Conservation (phyloP, 1,140 invertebrate genomes). For the Drosophila bocqueti region DNA sequence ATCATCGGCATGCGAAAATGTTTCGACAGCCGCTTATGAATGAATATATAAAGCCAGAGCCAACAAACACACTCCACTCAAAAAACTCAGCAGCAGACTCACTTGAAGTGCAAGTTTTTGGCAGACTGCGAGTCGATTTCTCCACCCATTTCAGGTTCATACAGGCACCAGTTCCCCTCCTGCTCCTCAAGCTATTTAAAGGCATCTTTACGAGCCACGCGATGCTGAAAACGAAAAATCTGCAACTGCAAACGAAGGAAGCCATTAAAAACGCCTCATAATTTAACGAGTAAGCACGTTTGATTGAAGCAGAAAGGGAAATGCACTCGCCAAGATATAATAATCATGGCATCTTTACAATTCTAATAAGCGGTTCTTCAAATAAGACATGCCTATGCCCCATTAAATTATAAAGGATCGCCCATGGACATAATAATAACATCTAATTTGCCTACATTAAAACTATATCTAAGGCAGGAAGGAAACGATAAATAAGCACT, state of each 20-base stretch:
- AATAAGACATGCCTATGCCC: background rate
- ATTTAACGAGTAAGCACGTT: slow-evolving; percentile 35
- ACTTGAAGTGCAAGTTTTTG: slow-evolving; percentile 75
- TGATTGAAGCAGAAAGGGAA: slow-evolving; percentile 38
- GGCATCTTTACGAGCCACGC: slow-evolving; percentile 52
- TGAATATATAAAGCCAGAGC: slow-evolving; percentile 56
- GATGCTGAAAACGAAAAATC: slow-evolving; percentile 47
- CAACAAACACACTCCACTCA: slow-evolving; percentile 36
- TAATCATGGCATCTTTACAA: slow-evolving; percentile 20
- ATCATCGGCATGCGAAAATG: slow-evolving; percentile 50
- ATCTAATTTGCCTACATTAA: slow-evolving; percentile 1
- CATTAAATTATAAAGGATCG: slow-evolving; percentile 12
- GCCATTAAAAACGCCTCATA: slow-evolving; percentile 46
- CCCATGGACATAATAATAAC: background rate
- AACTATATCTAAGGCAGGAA: background rate
- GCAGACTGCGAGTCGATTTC: slow-evolving; percentile 61
- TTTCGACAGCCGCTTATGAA: slow-evolving; percentile 67
- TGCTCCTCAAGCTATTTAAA: slow-evolving; percentile 63
- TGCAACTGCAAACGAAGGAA: slow-evolving; percentile 52
- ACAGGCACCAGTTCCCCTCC: background rate
- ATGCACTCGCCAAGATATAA: slow-evolving; percentile 14
- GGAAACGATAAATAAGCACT: background rate
- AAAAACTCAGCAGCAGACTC: slow-evolving; percentile 35
- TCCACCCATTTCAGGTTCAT: slow-evolving; percentile 11
- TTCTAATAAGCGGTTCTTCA: slow-evolving; percentile 9